These are phyloP conservation scores for Chrysomallon squamiferum DNA, from an alignment of 1,140 invertebrate genomes.

Conservation along the genomic window DNA sequence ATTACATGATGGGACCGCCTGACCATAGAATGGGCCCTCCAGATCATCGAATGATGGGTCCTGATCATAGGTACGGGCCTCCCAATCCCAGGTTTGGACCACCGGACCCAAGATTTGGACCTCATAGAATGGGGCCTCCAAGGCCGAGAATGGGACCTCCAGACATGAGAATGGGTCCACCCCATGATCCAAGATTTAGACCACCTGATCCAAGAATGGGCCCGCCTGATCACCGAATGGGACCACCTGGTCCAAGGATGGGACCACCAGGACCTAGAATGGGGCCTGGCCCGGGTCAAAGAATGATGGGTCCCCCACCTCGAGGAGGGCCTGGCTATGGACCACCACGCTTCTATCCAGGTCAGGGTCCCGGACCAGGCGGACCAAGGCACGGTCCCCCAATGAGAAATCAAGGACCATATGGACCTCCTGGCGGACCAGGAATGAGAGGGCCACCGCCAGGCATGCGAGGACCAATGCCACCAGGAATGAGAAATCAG, in stretches of 20 bases:
- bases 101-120: constrained; percentile 8
- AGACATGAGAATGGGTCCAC: constrained; percentile 21
- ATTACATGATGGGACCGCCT: too few species aligned
- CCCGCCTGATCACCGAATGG: constrained; percentile 17
- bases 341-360: constrained; percentile 13
- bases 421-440: constrained; percentile 4
- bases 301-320: constrained; percentile 1
- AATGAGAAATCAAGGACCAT: constrained; percentile 9
- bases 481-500: neutral
- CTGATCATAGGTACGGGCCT: too few species aligned
- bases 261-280: constrained; percentile 12
- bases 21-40: too few species aligned
- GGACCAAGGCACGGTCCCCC: constrained; percentile 13
- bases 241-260: constrained; percentile 9
- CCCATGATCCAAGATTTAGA: constrained; percentile 2
- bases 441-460: neutral
- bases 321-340: constrained; percentile 12
- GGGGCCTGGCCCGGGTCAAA: neutral
- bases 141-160: constrained; percentile 20
- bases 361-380: constrained; percentile 5
- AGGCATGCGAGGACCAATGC: constrained; percentile 12
- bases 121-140: constrained; percentile 19
- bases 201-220: constrained; percentile 14
- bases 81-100: neutral
- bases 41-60: too few species aligned